Conservation (phyloP, 2,113 vertebrate species). For the Dryoscopus gambensis region DNA sequence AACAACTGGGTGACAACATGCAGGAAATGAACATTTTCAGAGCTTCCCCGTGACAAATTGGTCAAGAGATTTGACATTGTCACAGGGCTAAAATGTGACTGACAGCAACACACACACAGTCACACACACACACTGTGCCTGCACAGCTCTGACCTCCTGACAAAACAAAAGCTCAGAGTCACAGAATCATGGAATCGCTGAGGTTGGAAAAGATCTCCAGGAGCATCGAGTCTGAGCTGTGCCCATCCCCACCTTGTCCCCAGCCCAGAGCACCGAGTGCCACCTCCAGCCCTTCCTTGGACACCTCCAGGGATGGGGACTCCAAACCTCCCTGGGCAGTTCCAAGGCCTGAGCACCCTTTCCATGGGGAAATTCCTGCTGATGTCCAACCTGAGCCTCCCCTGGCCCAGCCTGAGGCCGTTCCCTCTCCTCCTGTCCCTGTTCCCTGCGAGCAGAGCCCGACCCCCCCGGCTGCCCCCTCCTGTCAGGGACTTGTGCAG, state of each 20-base stretch:
- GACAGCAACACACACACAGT: not conserved
- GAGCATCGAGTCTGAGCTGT: fast-evolving
- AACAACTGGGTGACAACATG: not conserved
- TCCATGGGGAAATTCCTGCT: not conserved
- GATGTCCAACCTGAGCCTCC: not conserved
- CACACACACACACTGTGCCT: too few species aligned
- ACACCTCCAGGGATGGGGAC: not conserved
- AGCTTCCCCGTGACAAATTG: not conserved
- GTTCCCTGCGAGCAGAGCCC: not conserved
- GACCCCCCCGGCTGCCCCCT: not conserved
- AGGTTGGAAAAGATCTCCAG: not conserved
- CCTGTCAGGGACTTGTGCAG: not conserved
- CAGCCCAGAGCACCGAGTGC: not conserved
- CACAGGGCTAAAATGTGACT: not conserved
- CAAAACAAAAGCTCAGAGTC: not conserved
- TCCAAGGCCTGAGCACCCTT: fast-evolving
- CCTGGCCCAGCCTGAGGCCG: not conserved
- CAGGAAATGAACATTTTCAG: not conserved
- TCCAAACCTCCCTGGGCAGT: not conserved
- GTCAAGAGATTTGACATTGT: not conserved
- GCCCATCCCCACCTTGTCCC: fast-evolving
- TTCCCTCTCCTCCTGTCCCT: not conserved
- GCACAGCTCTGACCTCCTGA: not conserved
- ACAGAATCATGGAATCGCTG: not conserved
- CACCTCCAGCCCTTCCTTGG: not conserved